These are phyloP conservation scores for Thumatha senex DNA, from an alignment of 2,888 invertebrate species.

Conservation along the genomic window DNA sequence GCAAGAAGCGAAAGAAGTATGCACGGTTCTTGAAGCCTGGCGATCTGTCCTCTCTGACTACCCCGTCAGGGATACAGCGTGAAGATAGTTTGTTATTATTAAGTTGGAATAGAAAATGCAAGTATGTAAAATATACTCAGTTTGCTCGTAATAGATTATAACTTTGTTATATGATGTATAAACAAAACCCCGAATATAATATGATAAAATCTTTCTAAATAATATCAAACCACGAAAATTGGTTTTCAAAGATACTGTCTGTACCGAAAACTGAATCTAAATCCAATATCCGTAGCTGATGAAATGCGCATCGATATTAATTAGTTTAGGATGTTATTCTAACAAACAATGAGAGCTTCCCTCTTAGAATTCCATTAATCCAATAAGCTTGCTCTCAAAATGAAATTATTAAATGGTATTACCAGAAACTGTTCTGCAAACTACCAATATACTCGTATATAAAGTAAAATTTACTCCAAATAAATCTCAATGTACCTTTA, in stretches of 20 bases:
- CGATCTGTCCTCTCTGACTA: no score
- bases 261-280: background rate
- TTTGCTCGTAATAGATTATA: no score
- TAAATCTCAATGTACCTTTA: conserved; percentile 16
- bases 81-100: no score
- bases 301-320: background rate
- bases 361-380: conserved; percentile 3
- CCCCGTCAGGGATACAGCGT: no score
- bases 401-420: conserved; percentile 1
- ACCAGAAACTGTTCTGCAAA: conserved; percentile 15
- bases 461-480: conserved; percentile 20
- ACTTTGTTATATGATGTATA: no score
- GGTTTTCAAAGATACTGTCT: background rate
- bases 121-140: no score
- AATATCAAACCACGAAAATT: background rate
- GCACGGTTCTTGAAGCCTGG: no score
- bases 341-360: background rate
- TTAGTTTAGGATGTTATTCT: background rate
- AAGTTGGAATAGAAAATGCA: no score
- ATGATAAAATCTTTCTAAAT: no score
- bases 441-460: conserved; percentile 9
- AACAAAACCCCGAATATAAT: background rate
- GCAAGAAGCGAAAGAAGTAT: no score
- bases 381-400: background rate
- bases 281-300: background rate